Base-by-base conservation (phyloP, 2,888 invertebrate species). In the Eurois occulta region DNA sequence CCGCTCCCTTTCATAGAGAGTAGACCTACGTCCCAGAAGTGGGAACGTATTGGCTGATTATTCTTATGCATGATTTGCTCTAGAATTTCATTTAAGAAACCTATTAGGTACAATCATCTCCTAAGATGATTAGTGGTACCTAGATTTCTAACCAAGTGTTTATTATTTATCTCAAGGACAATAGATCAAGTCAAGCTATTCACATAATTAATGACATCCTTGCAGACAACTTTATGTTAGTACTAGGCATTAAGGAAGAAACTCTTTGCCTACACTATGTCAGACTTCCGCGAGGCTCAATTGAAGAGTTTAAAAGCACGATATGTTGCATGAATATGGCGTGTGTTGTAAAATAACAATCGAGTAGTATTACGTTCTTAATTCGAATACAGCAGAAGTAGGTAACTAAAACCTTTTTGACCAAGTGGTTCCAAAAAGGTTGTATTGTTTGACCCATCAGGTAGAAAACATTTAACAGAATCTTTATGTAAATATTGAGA, bases 181-280 rank as follows among this genome's bases (percentile, higher is more conserved):
- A 32, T 43, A n/a, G 11, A 73, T 75, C 73, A 87, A 69, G 81
- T 86, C 80, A 86, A 60, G 64, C 48, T 66, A 83, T 77, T 78
- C 43, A 35, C 67, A 38, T 78, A 79, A 85, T 82, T 86, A 86
- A 83, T 65, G 52, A 76, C 84, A 83, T 87, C 86, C 88, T 86
- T 76, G 69, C 72, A 69, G 74, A 80, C 81, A 66, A 24, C 18
- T 75, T 62, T 74, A 38, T 84, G 76, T 75, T 69, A 80, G n/a
- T 28, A 64, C 72, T 76, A 60, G 32, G 13, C 60, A 80, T 62
- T 77, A 65, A 72, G 73, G 74, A 78, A 77, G 62, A 75, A 60
- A 72, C 76, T 78, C 66, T 46, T 73, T 64, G 68, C 55, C 65
- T 76, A 74, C 72, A 43, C 35, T 68, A 52, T 58, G 55, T 70